A percentile compares a stretch with the other conserved stretches of the same genome.
These are phyloP conservation scores for Ahaetulla prasina DNA, from an alignment of 2,113 vertebrate genomes.

Conservation along the genomic window DNA sequence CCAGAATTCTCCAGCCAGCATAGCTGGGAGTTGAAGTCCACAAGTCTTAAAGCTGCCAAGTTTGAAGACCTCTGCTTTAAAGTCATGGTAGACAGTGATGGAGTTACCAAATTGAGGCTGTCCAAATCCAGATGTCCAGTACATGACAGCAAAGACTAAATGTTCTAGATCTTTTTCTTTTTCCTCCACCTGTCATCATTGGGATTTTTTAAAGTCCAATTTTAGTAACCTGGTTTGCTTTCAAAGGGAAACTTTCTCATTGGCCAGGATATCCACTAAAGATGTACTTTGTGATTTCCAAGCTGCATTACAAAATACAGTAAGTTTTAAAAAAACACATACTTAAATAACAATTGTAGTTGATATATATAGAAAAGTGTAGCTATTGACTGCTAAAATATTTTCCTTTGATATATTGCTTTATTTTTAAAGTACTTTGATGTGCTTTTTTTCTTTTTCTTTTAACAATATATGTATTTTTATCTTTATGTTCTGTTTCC, in stretches of 20 bases:
- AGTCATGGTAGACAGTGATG: background rate
- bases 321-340: background rate
- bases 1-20: too few relatives aligned
- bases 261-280: background rate
- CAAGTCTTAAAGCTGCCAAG: too few relatives aligned
- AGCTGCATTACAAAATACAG: background rate
- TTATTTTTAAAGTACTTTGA: background rate
- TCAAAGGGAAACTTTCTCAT: background rate
- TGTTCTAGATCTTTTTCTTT: background rate
- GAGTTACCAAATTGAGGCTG: background rate
- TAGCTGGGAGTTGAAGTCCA: too few relatives aligned
- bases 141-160: background rate
- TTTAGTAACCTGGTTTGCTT: background rate
- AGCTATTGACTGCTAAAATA: background rate
- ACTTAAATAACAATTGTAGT: too few relatives aligned
- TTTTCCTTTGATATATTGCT: background rate
- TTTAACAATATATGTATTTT: background rate
- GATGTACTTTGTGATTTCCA: background rate
- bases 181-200: background rate
- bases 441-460: background rate
- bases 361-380: background rate
- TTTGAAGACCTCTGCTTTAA: background rate
- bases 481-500: background rate
- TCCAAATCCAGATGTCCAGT: background rate
- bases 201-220: background rate